phyloP scores from a whole-genome alignment of 2,113 vertebrate genomes.

The Chloebia gouldiae region DNA sequence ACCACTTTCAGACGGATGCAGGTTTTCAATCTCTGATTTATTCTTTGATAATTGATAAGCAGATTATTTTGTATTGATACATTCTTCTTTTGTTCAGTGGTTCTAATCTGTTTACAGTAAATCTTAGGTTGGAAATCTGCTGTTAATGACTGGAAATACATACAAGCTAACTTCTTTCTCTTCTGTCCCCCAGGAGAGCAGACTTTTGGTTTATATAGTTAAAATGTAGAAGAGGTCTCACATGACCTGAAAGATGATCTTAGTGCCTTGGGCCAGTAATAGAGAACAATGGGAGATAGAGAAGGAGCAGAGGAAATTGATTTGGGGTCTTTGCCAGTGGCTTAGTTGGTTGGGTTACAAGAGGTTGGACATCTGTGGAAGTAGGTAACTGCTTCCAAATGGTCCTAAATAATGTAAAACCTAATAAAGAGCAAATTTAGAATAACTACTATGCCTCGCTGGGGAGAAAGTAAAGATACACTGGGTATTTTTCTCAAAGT shows the following conservation, averaged over 20 bases:
- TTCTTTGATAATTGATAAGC: not conserved
- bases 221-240: not conserved
- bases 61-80: not conserved
- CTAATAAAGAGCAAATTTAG: not conserved
- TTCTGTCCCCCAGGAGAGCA: not conserved
- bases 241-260: not conserved
- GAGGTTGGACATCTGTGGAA: not conserved
- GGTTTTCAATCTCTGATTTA: not conserved
- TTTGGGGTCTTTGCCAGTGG: not conserved
- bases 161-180: not conserved
- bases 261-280: not conserved
- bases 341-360: not conserved
- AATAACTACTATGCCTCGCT: not conserved
- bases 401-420: not conserved
- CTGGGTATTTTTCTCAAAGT: not conserved
- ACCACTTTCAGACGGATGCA: not conserved
- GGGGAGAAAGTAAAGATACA: not conserved
- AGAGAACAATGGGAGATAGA: not conserved
- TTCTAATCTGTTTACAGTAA: not conserved
- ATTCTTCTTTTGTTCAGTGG: not conserved
- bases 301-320: constrained; percentile 14
- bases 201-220: not conserved
- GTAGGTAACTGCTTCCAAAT: constrained; percentile 17
- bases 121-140: not conserved
- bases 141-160: not conserved